Evolutionary conservation across 2,113 vertebrate species (phyloP).

Genomic region (Cyprinodon brontotheroides): DNA sequence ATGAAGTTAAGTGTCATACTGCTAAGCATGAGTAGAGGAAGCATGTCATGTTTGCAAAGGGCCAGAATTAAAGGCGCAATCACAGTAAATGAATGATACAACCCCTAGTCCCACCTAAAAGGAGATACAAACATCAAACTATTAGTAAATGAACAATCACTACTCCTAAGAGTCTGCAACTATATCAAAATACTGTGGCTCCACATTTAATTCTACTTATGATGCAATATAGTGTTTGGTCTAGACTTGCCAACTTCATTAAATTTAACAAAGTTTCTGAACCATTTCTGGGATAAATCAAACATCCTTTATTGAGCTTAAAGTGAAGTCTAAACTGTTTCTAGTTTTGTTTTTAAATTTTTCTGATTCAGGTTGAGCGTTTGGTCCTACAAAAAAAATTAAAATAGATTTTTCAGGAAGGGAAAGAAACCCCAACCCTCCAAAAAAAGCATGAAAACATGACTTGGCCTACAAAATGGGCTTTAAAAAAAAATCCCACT

Average conservation of each 20-base stretch:
- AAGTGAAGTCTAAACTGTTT: not conserved
- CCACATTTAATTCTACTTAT: not conserved
- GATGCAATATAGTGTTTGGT: not conserved
- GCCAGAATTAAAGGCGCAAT: too few species aligned
- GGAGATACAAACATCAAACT: too few species aligned
- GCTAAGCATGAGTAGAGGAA: too few species aligned
- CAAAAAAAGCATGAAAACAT: not conserved
- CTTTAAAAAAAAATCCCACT: not conserved
- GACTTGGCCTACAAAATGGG: not conserved
- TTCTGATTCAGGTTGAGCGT: not conserved
- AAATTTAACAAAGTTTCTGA: not conserved
- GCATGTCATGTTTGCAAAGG: too few species aligned
- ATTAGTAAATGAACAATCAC: too few species aligned
- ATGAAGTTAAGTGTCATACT: too few species aligned
- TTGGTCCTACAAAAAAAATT: not conserved
- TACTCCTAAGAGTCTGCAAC: too few species aligned
- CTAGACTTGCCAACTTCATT: not conserved
- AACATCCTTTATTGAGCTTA: not conserved
- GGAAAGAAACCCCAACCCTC: too few species aligned
- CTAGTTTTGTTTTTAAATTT: not conserved
- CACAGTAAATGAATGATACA: too few species aligned
- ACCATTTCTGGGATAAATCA: not conserved
- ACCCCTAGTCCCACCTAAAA: too few species aligned
- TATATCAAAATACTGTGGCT: too few species aligned
- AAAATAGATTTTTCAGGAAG: not conserved